These are phyloP conservation scores for Parnassius orleans DNA, from an alignment of 2,888 invertebrate genomes.

Conservation along the genomic window DNA sequence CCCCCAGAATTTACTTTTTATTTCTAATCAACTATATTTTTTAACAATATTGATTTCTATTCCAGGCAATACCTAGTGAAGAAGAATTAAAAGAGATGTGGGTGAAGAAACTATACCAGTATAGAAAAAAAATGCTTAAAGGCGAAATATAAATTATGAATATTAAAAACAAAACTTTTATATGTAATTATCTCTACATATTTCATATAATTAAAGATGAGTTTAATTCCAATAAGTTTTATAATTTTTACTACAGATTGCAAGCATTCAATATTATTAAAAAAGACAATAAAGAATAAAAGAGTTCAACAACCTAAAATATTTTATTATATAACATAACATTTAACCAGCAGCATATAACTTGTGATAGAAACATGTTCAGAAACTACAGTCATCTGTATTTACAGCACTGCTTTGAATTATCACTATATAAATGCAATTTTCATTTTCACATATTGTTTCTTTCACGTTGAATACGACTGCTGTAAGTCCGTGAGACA, in stretches of 20 bases:
- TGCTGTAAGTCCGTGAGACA: constrained; percentile 93
- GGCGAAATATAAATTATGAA: constrained; percentile 59
- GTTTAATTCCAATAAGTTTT: no score
- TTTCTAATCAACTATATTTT: background rate
- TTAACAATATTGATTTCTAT: constrained; percentile 35
- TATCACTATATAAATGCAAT: constrained; percentile 34
- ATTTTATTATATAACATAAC: constrained; percentile 68
- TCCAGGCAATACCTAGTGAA: constrained; percentile 85
- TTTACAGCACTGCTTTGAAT: constrained; percentile 62
- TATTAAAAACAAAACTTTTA: no score
- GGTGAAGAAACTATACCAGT: constrained; percentile 85
- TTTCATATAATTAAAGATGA: no score
- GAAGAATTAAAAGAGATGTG: constrained; percentile 87
- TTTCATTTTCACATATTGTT: constrained; percentile 75
- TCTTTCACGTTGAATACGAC: constrained; percentile 91
- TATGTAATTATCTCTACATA: no score
- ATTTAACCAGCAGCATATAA: constrained; percentile 38
- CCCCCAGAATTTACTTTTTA: no score
- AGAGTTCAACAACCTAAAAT: constrained; percentile 46
- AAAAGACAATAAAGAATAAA: background rate
- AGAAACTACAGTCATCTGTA: constrained; percentile 65
- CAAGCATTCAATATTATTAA: background rate
- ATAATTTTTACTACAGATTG: no score
- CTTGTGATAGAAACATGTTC: constrained; percentile 59
- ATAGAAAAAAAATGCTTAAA: constrained; percentile 82